phyloP scores from a whole-genome alignment of 2,113 vertebrate species.

The Callospermophilus lateralis region DNA sequence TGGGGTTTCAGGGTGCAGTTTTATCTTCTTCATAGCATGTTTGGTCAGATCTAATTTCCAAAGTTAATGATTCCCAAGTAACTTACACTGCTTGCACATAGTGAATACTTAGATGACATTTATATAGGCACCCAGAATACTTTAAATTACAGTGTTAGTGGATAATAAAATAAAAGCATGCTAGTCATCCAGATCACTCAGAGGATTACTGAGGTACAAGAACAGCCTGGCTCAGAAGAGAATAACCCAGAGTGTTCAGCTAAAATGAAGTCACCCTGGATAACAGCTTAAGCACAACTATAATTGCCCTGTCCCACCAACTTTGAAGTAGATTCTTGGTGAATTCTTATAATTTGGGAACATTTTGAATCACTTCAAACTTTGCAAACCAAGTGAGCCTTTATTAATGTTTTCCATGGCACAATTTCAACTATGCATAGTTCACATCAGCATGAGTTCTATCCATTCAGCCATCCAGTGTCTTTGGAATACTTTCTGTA shows the following conservation, averaged over 20 bases:
- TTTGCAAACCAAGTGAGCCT: neutral
- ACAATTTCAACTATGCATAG: neutral
- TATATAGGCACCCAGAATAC: constrained; percentile 34
- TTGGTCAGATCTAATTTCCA: neutral
- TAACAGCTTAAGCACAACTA: neutral
- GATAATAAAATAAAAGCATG: constrained; percentile 34
- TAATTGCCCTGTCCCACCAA: neutral
- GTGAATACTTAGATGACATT: constrained; percentile 15
- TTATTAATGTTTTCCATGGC: neutral
- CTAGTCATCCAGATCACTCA: neutral
- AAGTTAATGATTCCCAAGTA: neutral
- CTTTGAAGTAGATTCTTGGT: constrained; percentile 4
- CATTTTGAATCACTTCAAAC: neutral
- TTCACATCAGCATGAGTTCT: neutral
- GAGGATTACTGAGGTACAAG: neutral
- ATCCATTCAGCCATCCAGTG: neutral
- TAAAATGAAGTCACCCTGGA: neutral
- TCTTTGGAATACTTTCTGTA: neutral
- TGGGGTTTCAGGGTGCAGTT: neutral
- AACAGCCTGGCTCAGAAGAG: neutral
- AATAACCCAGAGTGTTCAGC: neutral
- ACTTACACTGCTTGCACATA: neutral
- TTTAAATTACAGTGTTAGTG: constrained; percentile 34
- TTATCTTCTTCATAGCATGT: neutral
- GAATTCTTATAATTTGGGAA: neutral